Conservation (phyloP, 2,797 vertebrate species). For the Lithobates sylvaticus region DNA sequence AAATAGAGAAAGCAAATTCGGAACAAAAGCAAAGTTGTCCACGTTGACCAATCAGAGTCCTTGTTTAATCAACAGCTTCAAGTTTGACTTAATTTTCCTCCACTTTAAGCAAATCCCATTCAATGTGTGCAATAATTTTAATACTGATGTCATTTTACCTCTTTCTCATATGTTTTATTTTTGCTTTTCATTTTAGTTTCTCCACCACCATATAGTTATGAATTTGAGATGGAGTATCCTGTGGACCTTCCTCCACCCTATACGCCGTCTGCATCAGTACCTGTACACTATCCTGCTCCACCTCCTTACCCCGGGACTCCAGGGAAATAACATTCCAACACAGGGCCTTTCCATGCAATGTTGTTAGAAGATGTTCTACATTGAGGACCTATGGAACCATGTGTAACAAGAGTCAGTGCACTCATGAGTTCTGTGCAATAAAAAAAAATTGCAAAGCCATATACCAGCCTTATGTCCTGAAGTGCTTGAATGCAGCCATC, state of each 20-base stretch:
- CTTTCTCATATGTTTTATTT: too few species aligned
- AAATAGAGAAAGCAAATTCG: neutral
- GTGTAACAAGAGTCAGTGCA: neutral
- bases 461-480: constrained; percentile 44
- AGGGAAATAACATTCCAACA: constrained; percentile 75
- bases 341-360: neutral
- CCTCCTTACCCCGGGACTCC: constrained; percentile 88
- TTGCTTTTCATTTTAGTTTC: constrained; percentile 73
- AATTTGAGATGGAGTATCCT: constrained; percentile 85
- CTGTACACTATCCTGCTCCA: constrained; percentile 79
- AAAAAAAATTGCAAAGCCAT: too few species aligned
- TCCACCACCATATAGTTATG: constrained; percentile 85
- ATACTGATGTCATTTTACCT: neutral
- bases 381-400: neutral
- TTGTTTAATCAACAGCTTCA: too few species aligned
- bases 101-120: neutral
- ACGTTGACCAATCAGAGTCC: too few species aligned
- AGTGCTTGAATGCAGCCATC: constrained; percentile 45
- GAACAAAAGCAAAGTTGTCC: neutral
- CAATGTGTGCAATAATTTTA: neutral
- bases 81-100: too few species aligned
- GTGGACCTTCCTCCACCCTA: constrained; percentile 86
- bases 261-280: constrained; percentile 78
- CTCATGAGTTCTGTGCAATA: neutral
- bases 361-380: neutral